Evolutionary conservation across 1,140 invertebrate species (phyloP).

Genomic region (Bombus difficillimus): DNA sequence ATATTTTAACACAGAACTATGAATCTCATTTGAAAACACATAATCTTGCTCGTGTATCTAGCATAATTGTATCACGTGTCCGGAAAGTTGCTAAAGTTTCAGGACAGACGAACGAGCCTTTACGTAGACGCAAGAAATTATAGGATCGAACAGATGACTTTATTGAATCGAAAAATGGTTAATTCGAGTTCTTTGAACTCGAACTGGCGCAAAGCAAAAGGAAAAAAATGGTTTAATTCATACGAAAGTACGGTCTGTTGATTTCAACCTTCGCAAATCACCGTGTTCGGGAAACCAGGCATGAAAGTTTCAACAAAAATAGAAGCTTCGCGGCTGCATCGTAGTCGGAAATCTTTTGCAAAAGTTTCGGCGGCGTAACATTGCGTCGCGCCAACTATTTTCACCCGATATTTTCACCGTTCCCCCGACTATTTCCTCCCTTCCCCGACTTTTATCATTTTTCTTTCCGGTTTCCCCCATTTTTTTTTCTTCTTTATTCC

Average conservation of each 20-base stretch:
- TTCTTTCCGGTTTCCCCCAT: neutral
- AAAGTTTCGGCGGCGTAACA: constrained; percentile 18
- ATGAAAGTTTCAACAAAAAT: constrained; percentile 37
- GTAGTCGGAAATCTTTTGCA: constrained; percentile 11
- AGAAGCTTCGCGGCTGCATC: neutral
- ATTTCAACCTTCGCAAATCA: constrained; percentile 36
- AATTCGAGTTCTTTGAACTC: neutral
- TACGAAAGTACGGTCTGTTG: constrained; percentile 29
- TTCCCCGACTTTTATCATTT: neutral
- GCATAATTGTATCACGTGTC: neutral
- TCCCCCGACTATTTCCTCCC: neutral
- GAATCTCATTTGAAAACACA: too few relatives aligned
- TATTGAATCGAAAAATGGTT: neutral
- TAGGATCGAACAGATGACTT: neutral
- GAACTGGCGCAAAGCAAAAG: neutral
- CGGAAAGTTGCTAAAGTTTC: too few relatives aligned
- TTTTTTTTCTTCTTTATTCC: neutral
- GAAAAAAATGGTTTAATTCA: constrained; percentile 28
- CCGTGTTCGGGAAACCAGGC: constrained; percentile 13
- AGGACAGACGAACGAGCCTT: neutral
- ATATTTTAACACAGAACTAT: neutral
- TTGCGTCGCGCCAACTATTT: constrained; percentile 30
- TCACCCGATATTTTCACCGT: constrained; percentile 33
- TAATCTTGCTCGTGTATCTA: too few relatives aligned
- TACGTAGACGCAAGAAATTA: neutral